Percentiles rank a stretch among this genome's conserved stretches.
Evolutionary conservation across 1,140 invertebrate genomes (phyloP).

Genomic region (Helicoverpa armigera): DNA sequence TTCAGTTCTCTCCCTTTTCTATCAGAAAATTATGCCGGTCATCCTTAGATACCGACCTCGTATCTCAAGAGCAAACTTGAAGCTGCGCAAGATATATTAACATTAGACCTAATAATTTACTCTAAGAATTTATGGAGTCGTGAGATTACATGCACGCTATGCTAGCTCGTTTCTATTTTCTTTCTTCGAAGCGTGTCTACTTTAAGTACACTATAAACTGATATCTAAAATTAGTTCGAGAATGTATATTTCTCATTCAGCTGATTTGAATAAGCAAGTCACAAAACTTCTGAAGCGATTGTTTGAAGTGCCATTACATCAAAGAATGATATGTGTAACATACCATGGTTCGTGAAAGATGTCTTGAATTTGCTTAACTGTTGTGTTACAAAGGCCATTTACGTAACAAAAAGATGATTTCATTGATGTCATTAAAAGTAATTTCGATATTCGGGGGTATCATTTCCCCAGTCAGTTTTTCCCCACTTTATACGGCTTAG

Average conservation of each 20-base stretch:
- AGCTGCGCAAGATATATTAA: background rate
- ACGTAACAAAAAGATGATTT: background rate
- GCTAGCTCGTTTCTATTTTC: conserved; percentile 30
- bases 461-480: conserved; percentile 1
- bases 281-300: conserved; percentile 19
- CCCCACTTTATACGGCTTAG: background rate
- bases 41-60: background rate
- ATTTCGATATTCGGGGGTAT: no score
- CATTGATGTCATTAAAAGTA: background rate
- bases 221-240: conserved; percentile 35
- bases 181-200: conserved; percentile 28
- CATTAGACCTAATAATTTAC: background rate
- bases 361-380: background rate
- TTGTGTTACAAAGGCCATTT: background rate
- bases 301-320: conserved; percentile 3
- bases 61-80: conserved; percentile 8
- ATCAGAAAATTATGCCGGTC: background rate
- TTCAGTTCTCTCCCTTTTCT: conserved; percentile 13
- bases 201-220: conserved; percentile 39
- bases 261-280: conserved; percentile 21
- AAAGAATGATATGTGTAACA: background rate
- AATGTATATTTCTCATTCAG: background rate
- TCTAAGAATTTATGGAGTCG: background rate
- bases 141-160: conserved; percentile 19
- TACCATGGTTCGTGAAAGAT: background rate